These are phyloP conservation scores for Chrysodeixis includens DNA, from an alignment of 2,888 invertebrate genomes.

Conservation along the genomic window DNA sequence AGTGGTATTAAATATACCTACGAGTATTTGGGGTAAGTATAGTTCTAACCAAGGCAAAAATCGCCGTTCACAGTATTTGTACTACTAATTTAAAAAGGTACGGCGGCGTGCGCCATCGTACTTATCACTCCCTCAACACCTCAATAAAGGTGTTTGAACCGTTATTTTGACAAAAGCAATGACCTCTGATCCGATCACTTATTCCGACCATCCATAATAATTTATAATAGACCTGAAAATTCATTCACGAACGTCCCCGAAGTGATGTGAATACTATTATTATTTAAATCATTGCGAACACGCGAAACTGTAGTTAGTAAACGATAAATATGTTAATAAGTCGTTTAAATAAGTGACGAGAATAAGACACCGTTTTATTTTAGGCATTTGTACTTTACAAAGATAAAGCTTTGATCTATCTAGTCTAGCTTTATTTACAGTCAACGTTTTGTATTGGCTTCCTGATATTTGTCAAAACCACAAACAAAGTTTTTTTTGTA, in stretches of 20 bases:
- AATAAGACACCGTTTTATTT: constrained; percentile 12
- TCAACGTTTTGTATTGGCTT: neutral
- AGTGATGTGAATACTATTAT: constrained; percentile 31
- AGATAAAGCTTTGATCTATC: neutral
- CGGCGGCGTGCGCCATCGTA: neutral
- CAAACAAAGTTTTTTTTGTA: too few species aligned
- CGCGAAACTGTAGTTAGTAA: constrained; percentile 47
- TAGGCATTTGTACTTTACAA: neutral
- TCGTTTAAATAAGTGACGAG: constrained; percentile 38
- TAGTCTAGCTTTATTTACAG: too few species aligned
- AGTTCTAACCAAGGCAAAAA: too few species aligned
- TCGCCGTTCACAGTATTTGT: too few species aligned
- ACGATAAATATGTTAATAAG: constrained; percentile 46
- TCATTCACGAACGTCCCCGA: constrained; percentile 39
- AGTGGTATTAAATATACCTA: too few species aligned
- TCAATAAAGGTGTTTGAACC: constrained; percentile 34
- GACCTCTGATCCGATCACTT: constrained; percentile 7
- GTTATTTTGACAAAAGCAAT: constrained; percentile 8
- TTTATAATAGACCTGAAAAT: constrained; percentile 7
- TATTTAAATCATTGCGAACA: constrained; percentile 40
- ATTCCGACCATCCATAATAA: constrained; percentile 1
- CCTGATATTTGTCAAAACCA: too few species aligned
- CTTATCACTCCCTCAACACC: neutral
- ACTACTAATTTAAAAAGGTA: too few species aligned
- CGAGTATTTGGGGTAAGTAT: too few species aligned